Evolutionary conservation across 2,888 invertebrate genomes (phyloP).

Genomic region (Athrips mouffetella): DNA sequence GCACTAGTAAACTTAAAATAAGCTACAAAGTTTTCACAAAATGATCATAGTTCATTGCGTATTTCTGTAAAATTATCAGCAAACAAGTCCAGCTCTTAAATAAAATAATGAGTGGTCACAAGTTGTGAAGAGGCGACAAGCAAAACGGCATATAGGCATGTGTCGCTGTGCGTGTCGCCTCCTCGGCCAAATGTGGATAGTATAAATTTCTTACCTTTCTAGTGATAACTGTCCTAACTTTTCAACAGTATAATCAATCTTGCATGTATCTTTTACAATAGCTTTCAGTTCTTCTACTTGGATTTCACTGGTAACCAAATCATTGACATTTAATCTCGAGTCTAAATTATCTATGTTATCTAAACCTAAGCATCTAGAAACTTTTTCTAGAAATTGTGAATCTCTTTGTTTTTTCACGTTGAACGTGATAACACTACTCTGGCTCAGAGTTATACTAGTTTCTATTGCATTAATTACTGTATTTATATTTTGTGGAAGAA

Average conservation of each 20-base stretch:
- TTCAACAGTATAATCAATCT: constrained; percentile 30
- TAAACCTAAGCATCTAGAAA: constrained; percentile 29
- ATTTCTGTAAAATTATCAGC: no score
- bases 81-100: no score
- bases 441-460: constrained; percentile 41
- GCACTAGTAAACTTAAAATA: no score
- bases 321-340: constrained; percentile 24
- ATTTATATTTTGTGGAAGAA: constrained; percentile 32
- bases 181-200: no score
- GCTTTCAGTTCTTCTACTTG: constrained; percentile 35
- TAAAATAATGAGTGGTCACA: no score
- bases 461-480: constrained; percentile 42
- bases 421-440: constrained; percentile 35
- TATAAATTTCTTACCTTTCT: constrained; percentile 40
- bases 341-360: constrained; percentile 28
- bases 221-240: constrained; percentile 32
- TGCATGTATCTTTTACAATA: constrained; percentile 30
- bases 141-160: no score
- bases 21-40: no score
- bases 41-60: no score
- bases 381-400: constrained; percentile 25
- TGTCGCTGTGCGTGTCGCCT: no score
- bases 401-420: constrained; percentile 27
- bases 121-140: no score
- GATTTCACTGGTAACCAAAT: constrained; percentile 33